These are phyloP conservation scores for Heliornis fulica DNA, from an alignment of 2,113 vertebrate species.

Conservation along the genomic window DNA sequence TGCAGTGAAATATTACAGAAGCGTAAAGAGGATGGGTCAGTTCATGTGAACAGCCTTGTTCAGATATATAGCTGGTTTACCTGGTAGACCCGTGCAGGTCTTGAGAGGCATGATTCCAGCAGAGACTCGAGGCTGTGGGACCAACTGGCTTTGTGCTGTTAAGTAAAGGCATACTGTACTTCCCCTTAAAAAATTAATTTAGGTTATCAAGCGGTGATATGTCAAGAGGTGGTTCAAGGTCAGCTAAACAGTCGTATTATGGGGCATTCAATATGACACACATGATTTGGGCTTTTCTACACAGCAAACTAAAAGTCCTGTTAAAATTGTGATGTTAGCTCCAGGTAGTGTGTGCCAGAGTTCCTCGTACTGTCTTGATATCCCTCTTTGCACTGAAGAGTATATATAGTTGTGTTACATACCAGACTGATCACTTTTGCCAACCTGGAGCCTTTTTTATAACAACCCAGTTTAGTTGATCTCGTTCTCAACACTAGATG, in stretches of 20 bases:
- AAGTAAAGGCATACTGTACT: background rate
- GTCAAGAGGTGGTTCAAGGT: background rate
- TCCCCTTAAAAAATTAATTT: background rate
- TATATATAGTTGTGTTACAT: accelerated
- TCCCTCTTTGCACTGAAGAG: background rate
- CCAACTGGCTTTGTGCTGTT: background rate
- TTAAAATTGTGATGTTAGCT: background rate
- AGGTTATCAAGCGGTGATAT: background rate
- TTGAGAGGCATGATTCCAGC: background rate
- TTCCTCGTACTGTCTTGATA: background rate
- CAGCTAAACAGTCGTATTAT: accelerated
- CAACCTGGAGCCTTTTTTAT: too few species aligned
- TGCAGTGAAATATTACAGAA: background rate
- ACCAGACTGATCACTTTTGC: background rate
- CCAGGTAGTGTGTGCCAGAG: background rate
- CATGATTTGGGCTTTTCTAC: background rate
- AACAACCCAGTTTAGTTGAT: background rate
- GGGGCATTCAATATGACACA: background rate
- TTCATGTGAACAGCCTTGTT: background rate
- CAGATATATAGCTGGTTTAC: background rate
- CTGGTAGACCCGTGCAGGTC: background rate
- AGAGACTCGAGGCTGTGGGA: background rate
- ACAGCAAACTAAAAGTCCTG: background rate
- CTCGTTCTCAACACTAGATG: background rate
- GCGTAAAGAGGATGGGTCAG: background rate